Percentiles rank a stretch among this genome's conserved stretches.
Conservation (phyloP, 2,888 invertebrate species). For the Leptinotarsa rubiginosa region DNA sequence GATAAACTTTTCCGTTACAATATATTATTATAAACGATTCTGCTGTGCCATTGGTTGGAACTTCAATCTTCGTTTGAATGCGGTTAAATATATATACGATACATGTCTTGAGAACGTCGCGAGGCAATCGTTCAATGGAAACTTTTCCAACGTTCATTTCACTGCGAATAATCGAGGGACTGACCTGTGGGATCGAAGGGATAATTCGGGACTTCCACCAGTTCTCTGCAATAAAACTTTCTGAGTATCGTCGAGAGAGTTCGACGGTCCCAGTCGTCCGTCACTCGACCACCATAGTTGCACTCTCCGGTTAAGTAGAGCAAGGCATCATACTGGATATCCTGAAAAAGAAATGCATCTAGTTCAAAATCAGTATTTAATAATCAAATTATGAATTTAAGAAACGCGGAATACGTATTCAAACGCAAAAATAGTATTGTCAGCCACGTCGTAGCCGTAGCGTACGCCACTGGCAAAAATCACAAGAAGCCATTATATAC, state of each 20-base stretch:
- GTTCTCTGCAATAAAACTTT: constrained; percentile 81
- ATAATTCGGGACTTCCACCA: constrained; percentile 75
- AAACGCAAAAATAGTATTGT: no score
- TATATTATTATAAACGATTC: neutral
- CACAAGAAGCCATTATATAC: no score
- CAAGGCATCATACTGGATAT: constrained; percentile 87
- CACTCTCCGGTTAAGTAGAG: constrained; percentile 94
- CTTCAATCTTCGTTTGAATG: neutral
- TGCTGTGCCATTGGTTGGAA: neutral
- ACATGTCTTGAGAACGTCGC: neutral
- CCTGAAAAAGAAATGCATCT: constrained; percentile 64
- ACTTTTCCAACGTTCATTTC: neutral
- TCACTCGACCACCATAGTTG: constrained; percentile 96
- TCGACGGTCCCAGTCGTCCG: constrained; percentile 95
- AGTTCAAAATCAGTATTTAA: neutral
- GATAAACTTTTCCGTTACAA: neutral
- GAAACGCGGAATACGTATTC: no score
- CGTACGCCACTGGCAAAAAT: no score
- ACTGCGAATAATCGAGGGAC: constrained; percentile 27
- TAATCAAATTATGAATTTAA: no score
- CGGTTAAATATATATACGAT: constrained; percentile 3
- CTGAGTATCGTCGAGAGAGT: constrained; percentile 84
- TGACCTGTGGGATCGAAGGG: constrained; percentile 76
- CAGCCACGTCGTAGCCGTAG: no score
- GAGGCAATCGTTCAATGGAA: neutral